A percentile compares a stretch with the other conserved stretches of the same genome.
Evolutionary conservation across 2,113 vertebrate species (phyloP).

Genomic region (Callochromis pleurospilus): DNA sequence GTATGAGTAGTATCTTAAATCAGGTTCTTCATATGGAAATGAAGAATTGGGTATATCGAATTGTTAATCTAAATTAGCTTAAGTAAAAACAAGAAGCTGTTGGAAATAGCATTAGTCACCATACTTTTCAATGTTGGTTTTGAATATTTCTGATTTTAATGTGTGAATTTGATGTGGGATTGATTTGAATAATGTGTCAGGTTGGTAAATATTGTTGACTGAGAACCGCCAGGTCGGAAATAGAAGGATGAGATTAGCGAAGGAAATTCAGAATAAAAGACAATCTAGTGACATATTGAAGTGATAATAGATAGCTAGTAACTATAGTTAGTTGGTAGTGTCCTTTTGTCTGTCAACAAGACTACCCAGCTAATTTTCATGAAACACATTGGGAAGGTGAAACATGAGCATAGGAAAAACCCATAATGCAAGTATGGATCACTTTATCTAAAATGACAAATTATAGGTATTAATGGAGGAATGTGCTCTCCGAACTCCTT

Average conservation of each 20-base stretch:
- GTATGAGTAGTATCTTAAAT: not conserved
- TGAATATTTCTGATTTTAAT: not conserved
- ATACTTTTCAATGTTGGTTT: not conserved
- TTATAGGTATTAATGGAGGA: not conserved
- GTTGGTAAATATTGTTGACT: not conserved
- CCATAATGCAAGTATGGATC: not conserved
- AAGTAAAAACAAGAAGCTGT: not conserved
- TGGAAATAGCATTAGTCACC: not conserved
- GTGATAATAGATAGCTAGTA: not conserved
- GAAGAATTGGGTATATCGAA: not conserved
- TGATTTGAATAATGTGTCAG: not conserved
- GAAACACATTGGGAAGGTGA: not conserved
- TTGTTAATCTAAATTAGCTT: not conserved
- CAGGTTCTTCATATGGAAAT: not conserved
- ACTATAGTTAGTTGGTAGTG: not conserved
- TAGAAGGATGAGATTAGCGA: not conserved
- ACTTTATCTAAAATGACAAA: not conserved
- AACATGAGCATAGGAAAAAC: not conserved
- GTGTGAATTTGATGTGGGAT: not conserved
- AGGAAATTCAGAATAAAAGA: not conserved
- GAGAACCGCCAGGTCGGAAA: not conserved
- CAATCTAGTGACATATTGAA: not conserved
- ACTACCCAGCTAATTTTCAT: not conserved
- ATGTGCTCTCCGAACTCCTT: not conserved
- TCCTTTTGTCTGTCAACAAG: not conserved